phyloP scores from a whole-genome alignment of 2,113 vertebrate genomes.

The Thermophis baileyi region DNA sequence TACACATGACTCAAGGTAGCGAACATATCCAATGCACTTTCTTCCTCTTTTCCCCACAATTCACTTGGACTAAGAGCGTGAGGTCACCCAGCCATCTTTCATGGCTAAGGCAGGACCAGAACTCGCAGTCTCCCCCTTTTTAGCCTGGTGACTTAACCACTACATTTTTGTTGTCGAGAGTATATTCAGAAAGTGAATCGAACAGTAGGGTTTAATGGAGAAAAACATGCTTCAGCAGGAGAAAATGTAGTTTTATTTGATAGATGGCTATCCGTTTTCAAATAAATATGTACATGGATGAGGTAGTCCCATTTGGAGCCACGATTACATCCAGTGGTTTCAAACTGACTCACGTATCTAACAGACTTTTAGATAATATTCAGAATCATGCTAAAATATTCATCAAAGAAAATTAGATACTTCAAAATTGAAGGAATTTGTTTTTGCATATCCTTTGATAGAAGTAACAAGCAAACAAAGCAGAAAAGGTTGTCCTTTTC shows the following conservation, averaged over 20 bases:
- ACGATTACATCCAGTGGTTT: not conserved
- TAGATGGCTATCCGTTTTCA: not conserved
- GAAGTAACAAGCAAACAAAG: not conserved
- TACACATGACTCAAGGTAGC: not conserved
- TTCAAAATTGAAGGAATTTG: not conserved
- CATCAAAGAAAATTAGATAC: not conserved
- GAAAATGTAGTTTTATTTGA: not conserved
- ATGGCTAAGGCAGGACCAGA: not conserved
- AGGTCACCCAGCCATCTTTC: not conserved
- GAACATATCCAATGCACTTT: not conserved
- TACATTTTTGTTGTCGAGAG: not conserved
- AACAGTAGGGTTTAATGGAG: not conserved
- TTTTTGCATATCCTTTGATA: not conserved
- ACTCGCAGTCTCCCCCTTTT: not conserved
- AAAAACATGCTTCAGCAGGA: not conserved
- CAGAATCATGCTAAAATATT: not conserved
- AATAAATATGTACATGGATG: not conserved
- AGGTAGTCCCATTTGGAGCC: not conserved
- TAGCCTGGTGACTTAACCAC: not conserved
- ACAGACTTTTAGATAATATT: not conserved
- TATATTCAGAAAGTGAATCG: not conserved
- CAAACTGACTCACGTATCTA: not conserved
- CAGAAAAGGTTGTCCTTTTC: not conserved
- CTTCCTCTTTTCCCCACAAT: not conserved
- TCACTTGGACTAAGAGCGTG: not conserved